Conservation (phyloP, 2,888 invertebrate species). For the Synanthedon tipuliformis region DNA sequence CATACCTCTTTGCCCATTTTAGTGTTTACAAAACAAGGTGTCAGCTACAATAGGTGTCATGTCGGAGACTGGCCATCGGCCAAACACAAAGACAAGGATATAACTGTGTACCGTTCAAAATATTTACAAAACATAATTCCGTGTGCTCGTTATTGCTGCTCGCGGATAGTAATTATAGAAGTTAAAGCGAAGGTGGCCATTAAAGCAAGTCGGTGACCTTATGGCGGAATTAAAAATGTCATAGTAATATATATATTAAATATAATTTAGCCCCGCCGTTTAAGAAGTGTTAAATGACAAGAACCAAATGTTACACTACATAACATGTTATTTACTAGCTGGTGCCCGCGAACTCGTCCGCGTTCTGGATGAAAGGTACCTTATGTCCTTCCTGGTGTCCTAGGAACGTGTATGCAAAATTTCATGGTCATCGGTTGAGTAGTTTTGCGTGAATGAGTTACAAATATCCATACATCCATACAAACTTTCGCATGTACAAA, state of each 20-base stretch:
- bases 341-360: too few species aligned
- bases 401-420: too few species aligned
- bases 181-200: too few species aligned
- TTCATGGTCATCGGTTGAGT: too few species aligned
- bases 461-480: too few species aligned
- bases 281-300: too few species aligned
- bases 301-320: too few species aligned
- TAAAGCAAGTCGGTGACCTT: background rate
- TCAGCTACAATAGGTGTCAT: constrained; percentile 12
- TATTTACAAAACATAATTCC: constrained; percentile 28
- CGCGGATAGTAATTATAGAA: background rate
- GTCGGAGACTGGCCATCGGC: constrained; percentile 15
- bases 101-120: constrained; percentile 28
- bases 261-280: background rate
- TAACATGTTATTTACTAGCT: too few species aligned
- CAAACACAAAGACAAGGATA: constrained; percentile 28
- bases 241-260: background rate
- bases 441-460: too few species aligned
- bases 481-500: too few species aligned
- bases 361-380: too few species aligned
- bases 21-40: constrained; percentile 17
- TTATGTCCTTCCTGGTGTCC: too few species aligned
- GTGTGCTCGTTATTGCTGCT: constrained; percentile 3
- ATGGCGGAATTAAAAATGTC: background rate
- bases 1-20: background rate